Percentiles rank a stretch among this genome's conserved stretches.
These are phyloP conservation scores for Yoshiicerus persimilis DNA, from an alignment of 1,140 invertebrate species.

Conservation along the genomic window DNA sequence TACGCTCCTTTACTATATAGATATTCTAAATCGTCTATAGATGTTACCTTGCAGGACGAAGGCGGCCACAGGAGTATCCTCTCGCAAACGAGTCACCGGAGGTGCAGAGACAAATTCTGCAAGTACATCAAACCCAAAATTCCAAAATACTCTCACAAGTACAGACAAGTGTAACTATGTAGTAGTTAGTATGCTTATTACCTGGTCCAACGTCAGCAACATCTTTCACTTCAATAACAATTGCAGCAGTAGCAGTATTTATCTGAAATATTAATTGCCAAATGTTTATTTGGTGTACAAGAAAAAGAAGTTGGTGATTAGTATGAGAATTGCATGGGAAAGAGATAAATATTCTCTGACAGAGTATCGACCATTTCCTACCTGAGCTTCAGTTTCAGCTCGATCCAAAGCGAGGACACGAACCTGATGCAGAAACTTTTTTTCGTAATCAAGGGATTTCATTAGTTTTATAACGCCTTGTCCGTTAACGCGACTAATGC, in stretches of 20 bases:
- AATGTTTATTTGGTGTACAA: too few species aligned
- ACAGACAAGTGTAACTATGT: constrained; percentile 61
- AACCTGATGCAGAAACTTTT: constrained; percentile 82
- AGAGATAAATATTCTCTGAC: neutral
- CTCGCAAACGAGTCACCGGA: constrained; percentile 80
- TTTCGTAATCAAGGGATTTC: constrained; percentile 80
- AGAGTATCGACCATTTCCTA: constrained; percentile 49
- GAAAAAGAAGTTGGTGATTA: too few species aligned
- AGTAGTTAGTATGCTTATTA: neutral
- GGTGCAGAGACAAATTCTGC: constrained; percentile 85
- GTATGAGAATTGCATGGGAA: too few species aligned
- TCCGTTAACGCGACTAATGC: constrained; percentile 78
- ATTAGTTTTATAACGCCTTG: constrained; percentile 81
- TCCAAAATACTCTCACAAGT: neutral
- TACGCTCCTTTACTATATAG: neutral
- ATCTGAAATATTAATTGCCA: constrained; percentile 49
- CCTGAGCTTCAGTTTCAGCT: constrained; percentile 71
- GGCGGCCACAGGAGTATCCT: constrained; percentile 78
- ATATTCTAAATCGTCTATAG: neutral
- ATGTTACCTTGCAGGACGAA: constrained; percentile 73
- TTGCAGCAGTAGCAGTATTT: constrained; percentile 82
- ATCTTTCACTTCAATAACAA: constrained; percentile 83
- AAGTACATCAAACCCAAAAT: neutral
- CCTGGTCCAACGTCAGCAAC: constrained; percentile 67
- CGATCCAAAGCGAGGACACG: constrained; percentile 80